Conservation (phyloP, 2,888 invertebrate genomes). For the Lasioglossum vierecki region DNA sequence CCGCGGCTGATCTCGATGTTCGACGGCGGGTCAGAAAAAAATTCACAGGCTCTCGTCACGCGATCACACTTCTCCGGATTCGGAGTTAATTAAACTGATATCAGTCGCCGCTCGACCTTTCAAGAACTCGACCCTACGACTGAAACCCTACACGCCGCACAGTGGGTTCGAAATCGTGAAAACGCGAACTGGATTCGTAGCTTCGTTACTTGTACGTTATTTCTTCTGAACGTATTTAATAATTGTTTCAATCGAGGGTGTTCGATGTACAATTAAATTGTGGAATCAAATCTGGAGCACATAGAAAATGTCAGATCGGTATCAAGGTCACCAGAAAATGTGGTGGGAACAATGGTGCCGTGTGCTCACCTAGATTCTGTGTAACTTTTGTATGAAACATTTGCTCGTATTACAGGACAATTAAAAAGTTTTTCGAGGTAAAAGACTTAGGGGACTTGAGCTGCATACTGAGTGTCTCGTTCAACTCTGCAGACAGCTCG, state of each 20-base stretch:
- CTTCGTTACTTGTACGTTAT: too few relatives aligned
- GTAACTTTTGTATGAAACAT: neutral
- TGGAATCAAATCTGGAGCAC: neutral
- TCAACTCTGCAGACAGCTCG: neutral
- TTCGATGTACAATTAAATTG: neutral
- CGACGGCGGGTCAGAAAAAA: neutral
- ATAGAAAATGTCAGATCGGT: neutral
- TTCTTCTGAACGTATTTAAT: too few relatives aligned
- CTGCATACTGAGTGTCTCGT: neutral
- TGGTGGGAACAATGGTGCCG: neutral
- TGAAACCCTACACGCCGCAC: neutral
- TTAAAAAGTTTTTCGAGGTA: neutral
- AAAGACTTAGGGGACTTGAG: neutral
- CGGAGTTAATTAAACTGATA: neutral
- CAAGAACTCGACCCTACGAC: neutral
- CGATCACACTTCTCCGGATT: neutral
- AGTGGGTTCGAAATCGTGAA: too few relatives aligned
- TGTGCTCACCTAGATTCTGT: neutral
- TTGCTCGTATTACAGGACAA: neutral
- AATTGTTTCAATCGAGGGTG: neutral
- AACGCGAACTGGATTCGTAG: too few relatives aligned
- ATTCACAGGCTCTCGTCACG: neutral
- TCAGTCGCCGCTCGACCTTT: constrained; percentile 1
- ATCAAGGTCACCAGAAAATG: neutral
- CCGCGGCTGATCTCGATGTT: neutral